Percentiles rank a stretch among this genome's conserved stretches.
Evolutionary conservation across 2,888 invertebrate genomes (phyloP).

Genomic region (Tholera decimalis): DNA sequence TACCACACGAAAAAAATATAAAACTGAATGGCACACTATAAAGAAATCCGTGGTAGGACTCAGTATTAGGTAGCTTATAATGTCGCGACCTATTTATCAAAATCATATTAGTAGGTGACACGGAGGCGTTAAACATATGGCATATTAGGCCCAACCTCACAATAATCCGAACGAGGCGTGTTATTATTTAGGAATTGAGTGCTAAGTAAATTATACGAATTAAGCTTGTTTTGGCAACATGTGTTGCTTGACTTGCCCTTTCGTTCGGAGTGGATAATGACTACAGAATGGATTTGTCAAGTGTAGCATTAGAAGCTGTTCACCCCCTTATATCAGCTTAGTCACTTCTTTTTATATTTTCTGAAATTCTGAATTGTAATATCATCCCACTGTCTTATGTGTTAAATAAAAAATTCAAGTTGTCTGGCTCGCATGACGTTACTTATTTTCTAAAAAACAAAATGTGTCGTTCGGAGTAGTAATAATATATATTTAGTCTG

Average conservation of each 20-base stretch:
- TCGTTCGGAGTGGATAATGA: conserved; percentile 42
- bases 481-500: too few species aligned
- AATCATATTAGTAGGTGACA: conserved; percentile 87
- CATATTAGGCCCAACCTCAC: conserved; percentile 74
- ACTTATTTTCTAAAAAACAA: too few species aligned
- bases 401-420: too few species aligned
- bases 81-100: conserved; percentile 85
- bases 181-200: conserved; percentile 85
- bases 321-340: neutral
- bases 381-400: too few species aligned
- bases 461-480: too few species aligned
- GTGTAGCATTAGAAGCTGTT: conserved; percentile 3
- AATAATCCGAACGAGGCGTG: conserved; percentile 72
- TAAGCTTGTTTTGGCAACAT: conserved; percentile 63
- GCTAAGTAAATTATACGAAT: conserved; percentile 85
- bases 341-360: conserved; percentile 1
- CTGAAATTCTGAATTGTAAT: neutral
- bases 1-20: neutral
- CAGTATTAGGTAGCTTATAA: conserved; percentile 75
- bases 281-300: conserved; percentile 30
- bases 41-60: conserved; percentile 26
- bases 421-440: too few species aligned
- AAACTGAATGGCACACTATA: conserved; percentile 12
- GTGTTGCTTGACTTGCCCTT: conserved; percentile 58
- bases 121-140: conserved; percentile 85